Evolutionary conservation across 2,113 vertebrate species (phyloP).

Genomic region (Junco hyemalis): DNA sequence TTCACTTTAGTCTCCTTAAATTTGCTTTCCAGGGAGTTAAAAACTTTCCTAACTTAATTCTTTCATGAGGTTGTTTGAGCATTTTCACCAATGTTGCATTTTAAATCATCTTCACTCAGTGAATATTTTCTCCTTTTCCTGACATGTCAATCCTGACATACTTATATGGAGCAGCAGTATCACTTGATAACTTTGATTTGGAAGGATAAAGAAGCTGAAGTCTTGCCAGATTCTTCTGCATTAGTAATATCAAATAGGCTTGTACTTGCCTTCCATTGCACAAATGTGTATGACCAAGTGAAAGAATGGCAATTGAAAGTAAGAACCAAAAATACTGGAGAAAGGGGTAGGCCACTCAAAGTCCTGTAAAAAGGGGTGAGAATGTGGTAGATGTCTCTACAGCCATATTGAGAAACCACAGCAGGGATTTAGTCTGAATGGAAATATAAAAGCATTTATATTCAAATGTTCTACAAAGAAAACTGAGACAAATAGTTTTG

Average conservation of each 20-base stretch:
- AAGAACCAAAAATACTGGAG: background rate
- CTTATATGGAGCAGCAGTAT: background rate
- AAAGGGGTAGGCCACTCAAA: background rate
- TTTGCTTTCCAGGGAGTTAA: background rate
- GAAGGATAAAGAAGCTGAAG: background rate
- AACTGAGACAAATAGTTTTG: background rate
- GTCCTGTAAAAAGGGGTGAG: background rate
- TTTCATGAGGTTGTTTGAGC: rapidly evolving
- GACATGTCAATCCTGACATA: background rate
- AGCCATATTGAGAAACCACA: background rate
- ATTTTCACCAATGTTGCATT: background rate
- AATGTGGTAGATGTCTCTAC: background rate
- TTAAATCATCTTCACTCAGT: background rate
- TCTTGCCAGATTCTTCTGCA: background rate
- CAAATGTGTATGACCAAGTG: background rate
- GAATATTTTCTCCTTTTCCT: background rate
- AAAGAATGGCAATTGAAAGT: background rate
- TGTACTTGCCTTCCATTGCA: background rate
- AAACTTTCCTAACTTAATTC: background rate
- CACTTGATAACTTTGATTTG: background rate
- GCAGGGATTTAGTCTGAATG: background rate
- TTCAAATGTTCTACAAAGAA: background rate
- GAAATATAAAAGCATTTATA: background rate
- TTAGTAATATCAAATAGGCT: background rate
- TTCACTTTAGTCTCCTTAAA: background rate